Base-by-base conservation (phyloP, 2,888 invertebrate genomes). In the Proisotoma minuta region DNA sequence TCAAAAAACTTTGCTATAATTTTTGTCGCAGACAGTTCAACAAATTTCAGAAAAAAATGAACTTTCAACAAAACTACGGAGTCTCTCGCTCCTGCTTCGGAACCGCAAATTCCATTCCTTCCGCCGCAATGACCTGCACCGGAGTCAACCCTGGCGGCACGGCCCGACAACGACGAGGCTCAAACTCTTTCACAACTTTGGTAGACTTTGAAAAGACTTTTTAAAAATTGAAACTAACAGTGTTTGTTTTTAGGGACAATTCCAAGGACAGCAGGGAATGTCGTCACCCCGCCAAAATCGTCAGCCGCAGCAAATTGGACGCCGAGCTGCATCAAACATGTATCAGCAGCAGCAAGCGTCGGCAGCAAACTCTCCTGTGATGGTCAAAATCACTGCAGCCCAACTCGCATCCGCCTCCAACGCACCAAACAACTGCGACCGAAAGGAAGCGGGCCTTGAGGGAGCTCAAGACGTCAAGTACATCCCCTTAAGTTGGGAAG, bases 401-500 rank as follows among this genome's bases (percentile, higher is more conserved):
- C 58, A 53, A 53, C 51, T 66, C 3, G 47, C 52, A 29, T 60
- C 60, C 28, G 66, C 66, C 20, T 39, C 39, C 20, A 57, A 40
- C 22, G 23, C 24, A 2, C 62, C 66, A 18, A 47, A 28, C 15
- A 43, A 43, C 15, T 39, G 53, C n/a, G 58, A 60, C 26, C 52
- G 62, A 12, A 57, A 34, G 3, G 62, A 66, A 47, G 12, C 49
- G 3, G 54, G 62, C 10, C 10, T 52, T 2, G 62, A 62, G 18
- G 57, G 47, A 0, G 54, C 54, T 50, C 24, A 49, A 4, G 62
- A 62, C n/a, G 65, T 60, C 2, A 66, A 68, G 34, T 66, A 66
- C 26, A 66, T 70, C 59, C 66, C 63, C 12, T 49, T 70, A 18
- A 68, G 63, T 22, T 70, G 70, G 70, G 53, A 66, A 20, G 68